Percentiles rank a stretch among this genome's conserved stretches.
phyloP scores from a whole-genome alignment of 2,797 vertebrate species.

The Gephyroberyx darwinii region DNA sequence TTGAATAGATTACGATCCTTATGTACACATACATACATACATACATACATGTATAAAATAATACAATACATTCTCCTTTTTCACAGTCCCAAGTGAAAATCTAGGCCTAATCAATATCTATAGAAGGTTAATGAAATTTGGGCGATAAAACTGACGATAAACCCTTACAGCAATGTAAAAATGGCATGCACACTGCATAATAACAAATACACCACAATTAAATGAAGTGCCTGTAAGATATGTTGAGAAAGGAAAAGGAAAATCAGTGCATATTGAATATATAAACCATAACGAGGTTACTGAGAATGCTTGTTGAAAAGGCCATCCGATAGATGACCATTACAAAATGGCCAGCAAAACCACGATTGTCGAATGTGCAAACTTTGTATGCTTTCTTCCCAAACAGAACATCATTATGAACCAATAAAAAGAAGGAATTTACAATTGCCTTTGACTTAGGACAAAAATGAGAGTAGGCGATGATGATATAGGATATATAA shows the following conservation, averaged over 20 bases:
- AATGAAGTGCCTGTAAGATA: slow-evolving; percentile 69
- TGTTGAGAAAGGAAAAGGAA: slow-evolving; percentile 26
- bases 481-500: slow-evolving; percentile 70
- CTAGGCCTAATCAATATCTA: slow-evolving; percentile 43
- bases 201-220: slow-evolving; percentile 47
- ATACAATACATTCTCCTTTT: slow-evolving; percentile 78
- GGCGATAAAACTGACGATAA: slow-evolving; percentile 31
- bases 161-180: slow-evolving; percentile 26
- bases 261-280: slow-evolving; percentile 73
- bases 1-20: slow-evolving; percentile 61
- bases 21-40: slow-evolving; percentile 61
- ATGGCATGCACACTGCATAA: slow-evolving; percentile 51
- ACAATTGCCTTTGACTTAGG: slow-evolving; percentile 40
- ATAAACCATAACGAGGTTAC: slow-evolving; percentile 45
- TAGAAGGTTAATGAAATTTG: slow-evolving; percentile 34
- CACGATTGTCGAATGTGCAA: slow-evolving; percentile 77
- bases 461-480: slow-evolving; percentile 53
- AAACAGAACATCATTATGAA: slow-evolving; percentile 49
- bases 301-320: slow-evolving; percentile 59
- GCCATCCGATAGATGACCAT: slow-evolving; percentile 43
- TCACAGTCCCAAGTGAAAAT: slow-evolving; percentile 74
- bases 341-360: slow-evolving; percentile 55
- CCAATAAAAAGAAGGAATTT: slow-evolving; percentile 50
- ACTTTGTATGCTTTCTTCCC: slow-evolving; percentile 40
- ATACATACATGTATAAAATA: slow-evolving; percentile 56